Conservation (phyloP, 2,888 invertebrate genomes). For the Mesodorylaimus sp. region DNA sequence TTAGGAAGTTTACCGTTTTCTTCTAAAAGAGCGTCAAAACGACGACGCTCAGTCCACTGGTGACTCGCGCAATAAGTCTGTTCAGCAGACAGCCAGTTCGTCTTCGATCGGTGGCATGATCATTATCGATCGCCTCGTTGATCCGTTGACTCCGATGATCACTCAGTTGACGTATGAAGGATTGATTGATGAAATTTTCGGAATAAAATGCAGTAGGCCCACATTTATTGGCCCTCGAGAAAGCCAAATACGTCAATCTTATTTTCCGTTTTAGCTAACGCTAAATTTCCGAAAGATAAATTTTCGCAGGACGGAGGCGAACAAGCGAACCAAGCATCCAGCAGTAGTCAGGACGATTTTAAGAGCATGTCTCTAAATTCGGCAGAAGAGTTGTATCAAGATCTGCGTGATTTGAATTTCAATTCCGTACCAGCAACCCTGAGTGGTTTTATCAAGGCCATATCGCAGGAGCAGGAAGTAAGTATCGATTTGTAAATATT, state of each 20-base stretch:
- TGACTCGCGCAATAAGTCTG: too few relatives aligned
- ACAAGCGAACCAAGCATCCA: too few relatives aligned
- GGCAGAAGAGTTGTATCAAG: constrained; percentile 64
- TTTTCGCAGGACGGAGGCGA: neutral
- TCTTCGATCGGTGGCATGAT: constrained; percentile 56
- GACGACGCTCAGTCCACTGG: too few relatives aligned
- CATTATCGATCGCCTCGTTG: constrained; percentile 70
- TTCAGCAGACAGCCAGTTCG: too few relatives aligned
- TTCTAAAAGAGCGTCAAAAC: too few relatives aligned
- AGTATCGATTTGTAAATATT: constrained; percentile 25
- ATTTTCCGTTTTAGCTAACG: neutral
- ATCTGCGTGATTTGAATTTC: constrained; percentile 78
- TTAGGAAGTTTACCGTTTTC: too few relatives aligned
- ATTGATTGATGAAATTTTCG: constrained; percentile 80
- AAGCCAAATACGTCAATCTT: neutral
- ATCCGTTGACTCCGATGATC: constrained; percentile 71
- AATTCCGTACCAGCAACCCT: constrained; percentile 68
- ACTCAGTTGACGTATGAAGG: constrained; percentile 95
- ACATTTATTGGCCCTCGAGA: neutral
- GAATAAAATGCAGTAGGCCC: constrained; percentile 45
- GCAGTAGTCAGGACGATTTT: too few relatives aligned
- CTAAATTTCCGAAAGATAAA: neutral
- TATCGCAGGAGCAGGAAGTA: constrained; percentile 54
- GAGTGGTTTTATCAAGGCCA: constrained; percentile 63
- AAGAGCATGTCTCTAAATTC: constrained; percentile 54